These are phyloP conservation scores for Brachionus asplanchnoidis DNA, from an alignment of 1,140 invertebrate genomes.

Conservation along the genomic window DNA sequence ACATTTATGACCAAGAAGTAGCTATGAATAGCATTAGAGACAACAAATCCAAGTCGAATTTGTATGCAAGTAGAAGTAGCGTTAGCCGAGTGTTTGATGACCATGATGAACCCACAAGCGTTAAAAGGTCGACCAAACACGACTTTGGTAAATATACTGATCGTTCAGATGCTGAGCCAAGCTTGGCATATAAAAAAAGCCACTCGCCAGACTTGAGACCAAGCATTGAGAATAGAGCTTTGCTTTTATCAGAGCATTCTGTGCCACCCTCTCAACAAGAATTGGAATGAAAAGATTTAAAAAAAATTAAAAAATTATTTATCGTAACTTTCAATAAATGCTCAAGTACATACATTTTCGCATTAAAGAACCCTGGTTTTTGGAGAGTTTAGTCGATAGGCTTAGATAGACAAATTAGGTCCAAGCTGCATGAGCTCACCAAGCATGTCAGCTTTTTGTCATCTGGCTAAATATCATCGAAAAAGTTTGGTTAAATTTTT, in stretches of 20 bases:
- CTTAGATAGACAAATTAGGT: not conserved
- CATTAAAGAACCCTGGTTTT: not conserved
- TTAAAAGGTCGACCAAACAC: not conserved
- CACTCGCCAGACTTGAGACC: constrained; percentile 3
- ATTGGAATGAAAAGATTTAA: not conserved
- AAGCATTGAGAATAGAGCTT: constrained; percentile 13
- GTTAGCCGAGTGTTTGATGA: constrained; percentile 17
- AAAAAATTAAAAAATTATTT: not conserved
- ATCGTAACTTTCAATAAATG: constrained; percentile 6
- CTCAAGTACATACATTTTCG: constrained; percentile 11
- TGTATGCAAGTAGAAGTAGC: constrained; percentile 19
- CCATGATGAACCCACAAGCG: not conserved
- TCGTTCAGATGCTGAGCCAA: not conserved
- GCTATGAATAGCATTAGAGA: not conserved
- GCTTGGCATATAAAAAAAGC: constrained; percentile 25
- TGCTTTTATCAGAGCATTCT: constrained; percentile 7
- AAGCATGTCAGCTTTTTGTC: not conserved
- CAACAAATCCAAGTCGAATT: constrained; percentile 34
- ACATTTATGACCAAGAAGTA: constrained; percentile 30
- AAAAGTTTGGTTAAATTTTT: not conserved
- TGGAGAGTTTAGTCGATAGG: not conserved
- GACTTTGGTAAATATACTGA: constrained; percentile 13
- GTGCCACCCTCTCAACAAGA: not conserved
- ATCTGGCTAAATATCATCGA: not conserved
- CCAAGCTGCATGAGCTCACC: not conserved